A percentile compares a stretch with the other conserved stretches of the same genome.
Conservation (phyloP, 1,140 invertebrate species). For the Apis mellifera region DNA sequence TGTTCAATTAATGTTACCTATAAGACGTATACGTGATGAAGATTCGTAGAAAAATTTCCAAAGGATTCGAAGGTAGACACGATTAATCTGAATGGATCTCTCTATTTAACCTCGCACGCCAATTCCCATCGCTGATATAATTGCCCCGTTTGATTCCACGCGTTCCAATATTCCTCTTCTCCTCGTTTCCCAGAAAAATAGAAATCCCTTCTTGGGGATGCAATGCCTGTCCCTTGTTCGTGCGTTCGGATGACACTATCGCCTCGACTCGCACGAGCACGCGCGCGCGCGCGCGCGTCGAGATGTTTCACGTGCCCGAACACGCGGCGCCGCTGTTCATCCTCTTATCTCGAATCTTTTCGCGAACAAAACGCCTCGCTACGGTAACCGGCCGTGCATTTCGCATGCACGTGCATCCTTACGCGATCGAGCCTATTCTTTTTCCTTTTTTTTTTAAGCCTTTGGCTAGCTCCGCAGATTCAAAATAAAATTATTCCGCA, state of each 20-base stretch:
- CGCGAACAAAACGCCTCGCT: conserved; percentile 20
- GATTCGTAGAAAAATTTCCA: too few relatives aligned
- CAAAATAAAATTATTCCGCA: too few relatives aligned
- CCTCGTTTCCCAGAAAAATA: background rate
- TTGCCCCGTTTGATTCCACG: background rate
- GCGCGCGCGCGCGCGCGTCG: conserved; percentile 1
- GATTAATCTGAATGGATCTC: background rate
- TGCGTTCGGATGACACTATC: conserved; percentile 38
- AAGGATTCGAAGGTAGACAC: too few relatives aligned
- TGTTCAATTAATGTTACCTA: too few relatives aligned
- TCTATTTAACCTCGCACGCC: background rate
- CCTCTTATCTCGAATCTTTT: conserved; percentile 38
- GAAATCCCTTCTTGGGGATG: conserved; percentile 3
- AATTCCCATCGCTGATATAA: background rate
- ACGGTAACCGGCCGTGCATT: background rate
- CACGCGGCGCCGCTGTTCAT: conserved; percentile 16
- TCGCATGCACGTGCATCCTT: background rate
- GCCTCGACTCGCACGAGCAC: conserved; percentile 48
- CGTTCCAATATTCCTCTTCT: background rate
- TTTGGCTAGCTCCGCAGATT: too few relatives aligned
- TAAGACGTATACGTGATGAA: too few relatives aligned
- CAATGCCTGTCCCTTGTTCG: conserved; percentile 31
- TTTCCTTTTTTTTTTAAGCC: too few relatives aligned
- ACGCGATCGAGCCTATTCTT: background rate
- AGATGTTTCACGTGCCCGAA: conserved; percentile 21